Evolutionary conservation across 2,888 invertebrate species (phyloP).

Genomic region (Tiliacea citrago): DNA sequence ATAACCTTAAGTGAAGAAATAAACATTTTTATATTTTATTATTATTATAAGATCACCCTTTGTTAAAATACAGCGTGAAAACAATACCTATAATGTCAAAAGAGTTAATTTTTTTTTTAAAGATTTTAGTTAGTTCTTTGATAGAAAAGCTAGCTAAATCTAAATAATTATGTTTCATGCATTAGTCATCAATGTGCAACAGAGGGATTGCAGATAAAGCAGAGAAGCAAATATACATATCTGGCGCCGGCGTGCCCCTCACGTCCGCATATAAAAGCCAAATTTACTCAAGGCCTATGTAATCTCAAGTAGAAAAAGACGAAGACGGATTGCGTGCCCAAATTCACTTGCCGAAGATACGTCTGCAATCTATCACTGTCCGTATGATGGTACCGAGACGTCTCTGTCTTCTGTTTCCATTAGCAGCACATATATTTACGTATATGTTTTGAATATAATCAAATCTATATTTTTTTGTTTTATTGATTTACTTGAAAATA

Average conservation of each 20-base stretch:
- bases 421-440: conserved; percentile 32
- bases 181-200: neutral
- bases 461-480: conserved; percentile 8
- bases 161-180: conserved; percentile 7
- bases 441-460: conserved; percentile 11
- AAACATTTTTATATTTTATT: too few relatives aligned
- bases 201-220: conserved; percentile 18
- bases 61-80: too few relatives aligned
- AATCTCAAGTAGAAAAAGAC: conserved; percentile 54
- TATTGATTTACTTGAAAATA: conserved; percentile 1
- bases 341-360: conserved; percentile 60
- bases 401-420: conserved; percentile 38
- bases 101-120: neutral
- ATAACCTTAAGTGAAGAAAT: too few relatives aligned
- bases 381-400: conserved; percentile 46
- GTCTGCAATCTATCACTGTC: conserved; percentile 67
- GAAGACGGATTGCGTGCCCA: conserved; percentile 67
- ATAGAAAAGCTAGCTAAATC: neutral
- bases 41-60: neutral
- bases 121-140: neutral
- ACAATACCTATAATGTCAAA: neutral
- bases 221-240: conserved; percentile 20
- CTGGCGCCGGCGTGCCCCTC: conserved; percentile 9
- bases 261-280: conserved; percentile 32
- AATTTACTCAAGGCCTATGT: conserved; percentile 41